Conservation (phyloP, 2,888 invertebrate genomes). For the Macaria notata region DNA sequence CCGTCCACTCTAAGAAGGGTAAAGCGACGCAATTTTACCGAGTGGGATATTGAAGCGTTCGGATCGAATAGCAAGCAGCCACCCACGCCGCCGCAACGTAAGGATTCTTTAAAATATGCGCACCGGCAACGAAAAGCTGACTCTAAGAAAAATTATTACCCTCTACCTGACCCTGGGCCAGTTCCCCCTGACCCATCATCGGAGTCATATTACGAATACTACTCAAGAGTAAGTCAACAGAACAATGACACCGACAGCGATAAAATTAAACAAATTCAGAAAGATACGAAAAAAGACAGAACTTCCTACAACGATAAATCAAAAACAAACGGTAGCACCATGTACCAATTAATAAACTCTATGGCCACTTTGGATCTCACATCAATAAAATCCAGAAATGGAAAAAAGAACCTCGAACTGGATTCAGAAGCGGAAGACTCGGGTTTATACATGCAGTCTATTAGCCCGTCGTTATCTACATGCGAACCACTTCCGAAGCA, state of each 20-base stretch:
- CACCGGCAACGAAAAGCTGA: conserved; percentile 76
- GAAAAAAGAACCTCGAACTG: conserved; percentile 58
- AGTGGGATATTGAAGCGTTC: conserved; percentile 81
- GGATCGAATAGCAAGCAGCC: conserved; percentile 62
- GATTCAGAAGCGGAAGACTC: conserved; percentile 74
- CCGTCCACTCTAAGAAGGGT: conserved; percentile 82
- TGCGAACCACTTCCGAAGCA: conserved; percentile 72
- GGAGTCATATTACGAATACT: conserved; percentile 78
- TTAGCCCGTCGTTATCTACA: conserved; percentile 72
- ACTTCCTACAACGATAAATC: conserved; percentile 37
- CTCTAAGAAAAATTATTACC: conserved; percentile 67
- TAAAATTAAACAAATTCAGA: conserved; percentile 69
- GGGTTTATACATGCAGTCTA: conserved; percentile 73
- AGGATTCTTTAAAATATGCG: conserved; percentile 78
- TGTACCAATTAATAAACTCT: conserved; percentile 74
- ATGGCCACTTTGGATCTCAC: conserved; percentile 75
- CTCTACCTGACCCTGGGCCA: conserved; percentile 73
- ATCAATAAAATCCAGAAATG: conserved; percentile 64
- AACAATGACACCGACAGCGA: conserved; percentile 76
- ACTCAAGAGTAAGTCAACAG: conserved; percentile 77
- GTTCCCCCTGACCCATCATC: conserved; percentile 73
- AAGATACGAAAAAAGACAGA: conserved; percentile 60
- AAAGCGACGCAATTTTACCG: conserved; percentile 79
- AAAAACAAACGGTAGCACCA: conserved; percentile 53
- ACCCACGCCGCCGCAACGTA: conserved; percentile 71